phyloP scores from a whole-genome alignment of 2,888 invertebrate species.

The Oscheius sp. region DNA sequence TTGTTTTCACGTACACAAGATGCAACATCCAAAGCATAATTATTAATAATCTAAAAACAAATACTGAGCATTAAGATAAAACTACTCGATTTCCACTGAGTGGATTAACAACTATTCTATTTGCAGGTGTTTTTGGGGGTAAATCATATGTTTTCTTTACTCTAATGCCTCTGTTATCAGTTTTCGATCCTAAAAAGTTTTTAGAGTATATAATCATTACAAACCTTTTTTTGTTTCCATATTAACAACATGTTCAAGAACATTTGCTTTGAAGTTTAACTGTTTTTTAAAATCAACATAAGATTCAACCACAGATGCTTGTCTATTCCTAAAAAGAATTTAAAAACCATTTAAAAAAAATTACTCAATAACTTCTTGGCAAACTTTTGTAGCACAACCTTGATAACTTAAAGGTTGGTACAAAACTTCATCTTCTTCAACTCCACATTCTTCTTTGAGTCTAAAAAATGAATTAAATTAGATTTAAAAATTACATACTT shows the following conservation, averaged over 20 bases:
- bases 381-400: conserved; percentile 31
- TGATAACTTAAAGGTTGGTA: conserved; percentile 51
- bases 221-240: background rate
- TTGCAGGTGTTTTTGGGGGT: conserved; percentile 12
- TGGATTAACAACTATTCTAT: conserved; percentile 9
- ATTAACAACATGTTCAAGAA: conserved; percentile 44
- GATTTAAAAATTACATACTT: conserved; percentile 31
- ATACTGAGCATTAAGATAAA: background rate
- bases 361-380: conserved; percentile 48
- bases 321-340: conserved; percentile 47
- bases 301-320: conserved; percentile 55
- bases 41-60: conserved; percentile 53
- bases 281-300: conserved; percentile 62
- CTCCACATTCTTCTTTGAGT: conserved; percentile 40
- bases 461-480: conserved; percentile 8
- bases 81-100: conserved; percentile 7
- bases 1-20: conserved; percentile 46
- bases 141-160: background rate
- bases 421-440: conserved; percentile 50
- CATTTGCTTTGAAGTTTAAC: conserved; percentile 57
- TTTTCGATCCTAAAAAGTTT: conserved; percentile 2
- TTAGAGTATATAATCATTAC: background rate
- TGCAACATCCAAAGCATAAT: conserved; percentile 56
- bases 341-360: background rate
- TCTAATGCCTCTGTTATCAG: background rate